Base-by-base conservation (phyloP, 2,113 vertebrate genomes). In the Pelusios castaneus region DNA sequence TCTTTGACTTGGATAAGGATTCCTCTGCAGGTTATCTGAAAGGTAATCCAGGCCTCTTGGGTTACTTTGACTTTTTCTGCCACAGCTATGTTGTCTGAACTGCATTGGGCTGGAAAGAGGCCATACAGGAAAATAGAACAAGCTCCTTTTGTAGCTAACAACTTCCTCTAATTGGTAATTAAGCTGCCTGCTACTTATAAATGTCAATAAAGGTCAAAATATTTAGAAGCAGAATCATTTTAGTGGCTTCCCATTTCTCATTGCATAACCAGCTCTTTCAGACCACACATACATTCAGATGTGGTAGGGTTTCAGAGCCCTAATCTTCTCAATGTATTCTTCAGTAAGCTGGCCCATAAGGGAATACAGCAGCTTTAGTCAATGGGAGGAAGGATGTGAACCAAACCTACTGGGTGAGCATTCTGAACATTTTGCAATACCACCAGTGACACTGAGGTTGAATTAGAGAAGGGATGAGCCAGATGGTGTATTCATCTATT, bases 201-300 rank as follows among this genome's bases (percentile, higher is more conserved):
- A 97, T 96, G 97, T 97, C 97, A 97, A 97, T 97, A 96, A 96
- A 97, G 96, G 96, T 95, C 96, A 97, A 97, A 97, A 97, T 97
- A 97, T 97, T 97, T 97, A 97, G 95, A 95, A 91, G 95, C 95
- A 95, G 95, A 96, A 96, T 96, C 87, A 95, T 95, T 97, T 97
- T 95, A 96, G 96, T 88, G 94, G 95, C 95, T 96, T 97, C 95
- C 96, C 97, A 94, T 96, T 95, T 80, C 97, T 96, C 95, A 49
- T 95, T 95, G 95, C 95, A 86, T 91, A 87, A 96, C 91, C 95
- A 95, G 95, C 94, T 91, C 94, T 89, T 92, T 87, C 47, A 1
- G 96, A 96, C 95, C 97, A 97, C 96, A 96, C 97, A 96, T 94
- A 80, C 91, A 93, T 89, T 92, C 90, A 93, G 95, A 89, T 94